Percentiles rank a stretch among this genome's conserved stretches.
These are phyloP conservation scores for Eurois occulta DNA, from an alignment of 2,888 invertebrate species.

Conservation along the genomic window DNA sequence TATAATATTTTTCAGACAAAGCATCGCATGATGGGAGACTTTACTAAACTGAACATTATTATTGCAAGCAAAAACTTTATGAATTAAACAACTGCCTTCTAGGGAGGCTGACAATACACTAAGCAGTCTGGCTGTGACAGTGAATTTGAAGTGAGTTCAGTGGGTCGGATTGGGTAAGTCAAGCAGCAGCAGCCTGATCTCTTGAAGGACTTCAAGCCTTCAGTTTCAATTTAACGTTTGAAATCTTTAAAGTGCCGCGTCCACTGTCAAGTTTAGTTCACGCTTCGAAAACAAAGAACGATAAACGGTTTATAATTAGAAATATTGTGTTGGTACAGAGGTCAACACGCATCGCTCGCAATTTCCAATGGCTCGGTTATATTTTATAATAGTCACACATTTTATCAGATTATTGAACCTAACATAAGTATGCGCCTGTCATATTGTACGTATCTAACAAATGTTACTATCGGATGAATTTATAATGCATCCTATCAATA, in stretches of 20 bases:
- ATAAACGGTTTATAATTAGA: constrained; percentile 82
- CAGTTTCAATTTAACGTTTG: constrained; percentile 25
- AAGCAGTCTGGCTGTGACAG: constrained; percentile 21
- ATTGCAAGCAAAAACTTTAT: constrained; percentile 5
- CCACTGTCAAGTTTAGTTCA: constrained; percentile 70
- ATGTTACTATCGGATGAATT: constrained; percentile 29
- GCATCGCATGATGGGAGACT: constrained; percentile 22
- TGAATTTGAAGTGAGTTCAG: constrained; percentile 11
- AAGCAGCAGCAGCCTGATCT: not conserved
- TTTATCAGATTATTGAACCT: constrained; percentile 84
- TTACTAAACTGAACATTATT: constrained; percentile 11
- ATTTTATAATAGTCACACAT: constrained; percentile 70
- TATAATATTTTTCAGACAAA: constrained; percentile 16
- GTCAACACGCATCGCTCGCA: constrained; percentile 79
- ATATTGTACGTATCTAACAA: constrained; percentile 5
- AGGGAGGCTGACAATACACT: constrained; percentile 33
- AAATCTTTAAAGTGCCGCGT: constrained; percentile 31
- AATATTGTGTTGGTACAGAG: constrained; percentile 78
- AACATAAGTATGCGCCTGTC: constrained; percentile 63
- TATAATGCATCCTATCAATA: constrained; percentile 21
- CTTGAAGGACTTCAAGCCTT: not conserved
- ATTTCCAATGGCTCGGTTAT: constrained; percentile 79
- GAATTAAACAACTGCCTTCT: constrained; percentile 43
- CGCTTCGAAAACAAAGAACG: constrained; percentile 65
- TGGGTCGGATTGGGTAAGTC: constrained; percentile 5